Evolutionary conservation across 2,113 vertebrate genomes (phyloP), one percentile per base, ranked within the genome.

Genomic region (Myrmecobius fasciatus): DNA sequence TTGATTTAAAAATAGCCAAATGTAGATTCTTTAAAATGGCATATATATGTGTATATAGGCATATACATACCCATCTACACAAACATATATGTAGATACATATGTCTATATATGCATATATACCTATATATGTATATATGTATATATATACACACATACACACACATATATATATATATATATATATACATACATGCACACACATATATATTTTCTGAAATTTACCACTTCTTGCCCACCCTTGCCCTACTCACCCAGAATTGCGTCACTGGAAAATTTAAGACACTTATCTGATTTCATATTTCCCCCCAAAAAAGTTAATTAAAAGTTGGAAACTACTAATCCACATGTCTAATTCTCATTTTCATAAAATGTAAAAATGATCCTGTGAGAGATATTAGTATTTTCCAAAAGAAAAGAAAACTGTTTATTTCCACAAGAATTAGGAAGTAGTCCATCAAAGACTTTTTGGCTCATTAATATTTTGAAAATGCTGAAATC

Each of bases 401-500:
- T 75, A n/a, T n/a, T 75, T n/a, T n/a, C 31, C 60, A 17, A 75
- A 36, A 75, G 20, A 56, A 56, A 28, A 10, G 60, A 75, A 75
- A 75, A 75, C 14, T 75, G 14, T 20, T n/a, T 75, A 20, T 75
- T 75, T 75, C 47, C 89, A 25, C 11, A 89, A 25, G 47, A 89
- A 48, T 89, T 47, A 89, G 43, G 91, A 92, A 54, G 48, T 89
- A 88, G 11, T 28, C 67, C 92, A 93, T 51, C 91, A 97, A 51
- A 90, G 53, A 91, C 17, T 53, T 53, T 51, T 90, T 54, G 95
- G 93, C 89, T 54, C 96, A 96, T 96, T 96, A 96, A 95, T 96
- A 43, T 97, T 92, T 6, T 92, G 95, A 95, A 53, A 25, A 96
- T 22, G 46, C 2, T 26, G 53, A 48, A 52, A 94, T 91, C 10